A percentile compares a stretch with the other conserved stretches of the same genome.
Conservation (phyloP, 1,140 invertebrate genomes). For the Sinella curviseta region DNA sequence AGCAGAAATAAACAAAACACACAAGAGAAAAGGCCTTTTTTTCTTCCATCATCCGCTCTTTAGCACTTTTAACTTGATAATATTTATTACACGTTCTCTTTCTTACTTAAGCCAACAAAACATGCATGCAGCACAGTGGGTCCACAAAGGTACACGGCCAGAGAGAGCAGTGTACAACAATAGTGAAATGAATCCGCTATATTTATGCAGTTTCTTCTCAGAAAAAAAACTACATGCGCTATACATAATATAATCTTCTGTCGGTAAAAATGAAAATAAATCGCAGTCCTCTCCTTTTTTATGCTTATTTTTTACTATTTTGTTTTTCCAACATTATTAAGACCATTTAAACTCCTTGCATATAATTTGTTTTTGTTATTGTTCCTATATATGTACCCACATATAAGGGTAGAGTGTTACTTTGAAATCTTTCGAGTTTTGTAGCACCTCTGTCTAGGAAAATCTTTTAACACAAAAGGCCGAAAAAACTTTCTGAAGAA, state of each 20-base stretch:
- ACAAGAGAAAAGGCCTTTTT: background rate
- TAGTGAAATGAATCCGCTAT: background rate
- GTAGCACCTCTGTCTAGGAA: background rate
- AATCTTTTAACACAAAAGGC: background rate
- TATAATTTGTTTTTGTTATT: background rate
- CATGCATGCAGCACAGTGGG: too few species aligned
- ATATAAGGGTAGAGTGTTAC: too few species aligned
- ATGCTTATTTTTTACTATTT: background rate
- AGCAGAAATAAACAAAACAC: background rate
- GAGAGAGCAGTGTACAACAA: background rate
- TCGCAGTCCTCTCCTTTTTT: background rate
- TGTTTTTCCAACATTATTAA: background rate
- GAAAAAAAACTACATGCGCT: background rate
- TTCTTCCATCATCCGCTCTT: background rate
- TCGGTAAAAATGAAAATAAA: constrained; percentile 12
- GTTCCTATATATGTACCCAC: background rate
- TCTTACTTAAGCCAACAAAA: background rate
- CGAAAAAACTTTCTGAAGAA: background rate
- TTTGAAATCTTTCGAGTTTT: background rate
- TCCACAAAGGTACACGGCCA: background rate
- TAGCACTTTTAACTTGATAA: background rate
- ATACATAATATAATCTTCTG: too few species aligned
- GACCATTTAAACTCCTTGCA: too few species aligned
- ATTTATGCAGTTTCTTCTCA: background rate
- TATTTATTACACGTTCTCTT: background rate